Base-by-base conservation (phyloP, 2,113 vertebrate genomes). In the Astatotilapia flaviijosephi region DNA sequence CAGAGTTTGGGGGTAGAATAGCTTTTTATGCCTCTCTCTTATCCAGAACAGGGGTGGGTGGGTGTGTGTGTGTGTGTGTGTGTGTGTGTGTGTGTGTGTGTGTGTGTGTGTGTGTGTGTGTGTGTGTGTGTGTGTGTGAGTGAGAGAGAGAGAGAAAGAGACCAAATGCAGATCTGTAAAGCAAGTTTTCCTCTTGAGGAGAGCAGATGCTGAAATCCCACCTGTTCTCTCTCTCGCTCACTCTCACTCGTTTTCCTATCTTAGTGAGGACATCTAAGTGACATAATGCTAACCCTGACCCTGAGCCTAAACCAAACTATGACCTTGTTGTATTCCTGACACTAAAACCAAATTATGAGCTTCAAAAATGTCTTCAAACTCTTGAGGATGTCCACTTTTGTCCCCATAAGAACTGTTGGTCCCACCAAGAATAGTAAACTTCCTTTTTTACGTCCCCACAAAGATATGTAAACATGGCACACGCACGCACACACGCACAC, bases 401-500 rank as follows among this genome's bases (percentile, higher is more conserved):
- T 58, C 26, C 55, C 26, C 55, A 58, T 17, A 58, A 58, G 56
- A 15, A 5, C 26, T 58, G 55, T 17, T 31, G 26, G 55, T 31
- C 5, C 13, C 13, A 28, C 7, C 14, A 58, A 58, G 13, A 28
- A 17, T 28, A 28, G 26, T 58, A 31, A 58, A 58, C 26, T 31
- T 58, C 14, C 7, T 31, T 58, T 31, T 58, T 0, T 58, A 28
- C 0, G 7, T 58, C 13, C 55, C 26, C 55, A 15, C 55, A 58
- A 58, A 9, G 26, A 28, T 28, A 58, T 58, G 7, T 15, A 28
- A 15, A 58, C 55, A 28, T 55, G n/a, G 3, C 3, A 3, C 42
- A 33, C 8, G 3, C 33, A 7, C 7, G 1, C 13, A 13, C 49
- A 0, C 19, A 2, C 19, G 2, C n/a, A 7, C 53, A 5, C 21